Evolutionary conservation across 2,888 invertebrate species (phyloP).

Genomic region (Macrosiphum euphorbiae): DNA sequence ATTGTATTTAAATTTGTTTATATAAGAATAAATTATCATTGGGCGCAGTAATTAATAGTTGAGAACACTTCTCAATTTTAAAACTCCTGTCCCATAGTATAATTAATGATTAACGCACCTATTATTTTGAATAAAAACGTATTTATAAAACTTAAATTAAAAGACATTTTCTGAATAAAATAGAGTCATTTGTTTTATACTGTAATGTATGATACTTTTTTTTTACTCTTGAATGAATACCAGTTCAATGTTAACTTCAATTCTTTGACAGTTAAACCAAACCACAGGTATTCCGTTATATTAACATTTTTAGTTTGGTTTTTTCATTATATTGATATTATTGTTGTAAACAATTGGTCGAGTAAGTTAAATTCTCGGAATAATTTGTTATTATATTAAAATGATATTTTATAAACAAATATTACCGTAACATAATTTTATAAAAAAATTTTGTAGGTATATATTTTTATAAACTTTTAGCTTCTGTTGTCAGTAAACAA

Average conservation of each 20-base stretch:
- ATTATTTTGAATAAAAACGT: not conserved
- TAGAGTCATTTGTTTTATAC: not conserved
- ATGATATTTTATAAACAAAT: not conserved
- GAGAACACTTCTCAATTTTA: not conserved
- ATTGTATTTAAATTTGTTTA: constrained; percentile 1
- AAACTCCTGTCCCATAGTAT: no score
- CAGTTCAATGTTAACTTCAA: not conserved
- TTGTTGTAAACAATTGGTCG: not conserved
- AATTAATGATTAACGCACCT: not conserved
- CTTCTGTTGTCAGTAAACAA: not conserved
- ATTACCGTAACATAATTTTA: not conserved
- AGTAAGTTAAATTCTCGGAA: not conserved
- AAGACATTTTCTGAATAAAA: not conserved
- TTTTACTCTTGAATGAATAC: not conserved
- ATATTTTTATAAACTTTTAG: not conserved
- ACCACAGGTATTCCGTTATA: constrained; percentile 6
- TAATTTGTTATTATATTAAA: not conserved
- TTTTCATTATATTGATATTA: not conserved
- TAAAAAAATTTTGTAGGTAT: not conserved
- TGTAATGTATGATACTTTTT: not conserved
- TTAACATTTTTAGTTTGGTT: constrained; percentile 23
- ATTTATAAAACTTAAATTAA: not conserved
- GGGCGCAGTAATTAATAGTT: not conserved
- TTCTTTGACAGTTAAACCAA: not conserved
- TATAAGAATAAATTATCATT: no score